Conservation (phyloP, 2,797 vertebrate genomes). For the Dromococcyx pavoninus region DNA sequence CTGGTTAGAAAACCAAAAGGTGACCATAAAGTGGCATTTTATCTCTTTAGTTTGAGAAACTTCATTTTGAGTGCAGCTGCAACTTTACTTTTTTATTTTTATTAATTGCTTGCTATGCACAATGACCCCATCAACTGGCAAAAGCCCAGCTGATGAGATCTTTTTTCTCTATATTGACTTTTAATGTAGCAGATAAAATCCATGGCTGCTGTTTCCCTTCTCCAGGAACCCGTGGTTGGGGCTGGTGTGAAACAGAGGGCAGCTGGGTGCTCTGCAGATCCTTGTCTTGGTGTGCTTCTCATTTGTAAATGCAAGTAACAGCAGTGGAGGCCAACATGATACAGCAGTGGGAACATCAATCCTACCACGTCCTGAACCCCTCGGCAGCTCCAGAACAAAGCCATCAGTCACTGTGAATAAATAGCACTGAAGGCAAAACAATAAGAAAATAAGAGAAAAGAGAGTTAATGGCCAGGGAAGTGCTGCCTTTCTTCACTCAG, state of each 20-base stretch:
- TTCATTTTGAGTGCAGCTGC: not conserved
- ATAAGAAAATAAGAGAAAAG: not conserved
- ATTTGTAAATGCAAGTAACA: not conserved
- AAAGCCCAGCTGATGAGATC: not conserved
- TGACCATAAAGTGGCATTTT: not conserved
- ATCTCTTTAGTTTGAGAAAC: not conserved
- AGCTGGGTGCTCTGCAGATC: not conserved
- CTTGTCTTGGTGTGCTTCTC: not conserved
- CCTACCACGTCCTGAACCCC: fast-evolving
- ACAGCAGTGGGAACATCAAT: not conserved
- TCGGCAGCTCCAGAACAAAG: not conserved
- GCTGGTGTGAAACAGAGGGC: not conserved
- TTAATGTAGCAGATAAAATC: not conserved
- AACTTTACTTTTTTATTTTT: not conserved
- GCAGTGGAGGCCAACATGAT: not conserved
- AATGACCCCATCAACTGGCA: not conserved
- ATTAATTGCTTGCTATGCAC: not conserved
- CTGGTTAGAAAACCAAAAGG: not conserved
- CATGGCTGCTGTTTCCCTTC: not conserved
- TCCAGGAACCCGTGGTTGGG: not conserved
- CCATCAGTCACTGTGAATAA: not conserved
- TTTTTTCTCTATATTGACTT: not conserved
- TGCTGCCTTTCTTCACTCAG: not conserved
- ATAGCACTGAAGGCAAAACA: not conserved
- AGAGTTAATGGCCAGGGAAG: not conserved